Base-by-base conservation (phyloP, 1,140 invertebrate species). In the Drosophila pectinifera region DNA sequence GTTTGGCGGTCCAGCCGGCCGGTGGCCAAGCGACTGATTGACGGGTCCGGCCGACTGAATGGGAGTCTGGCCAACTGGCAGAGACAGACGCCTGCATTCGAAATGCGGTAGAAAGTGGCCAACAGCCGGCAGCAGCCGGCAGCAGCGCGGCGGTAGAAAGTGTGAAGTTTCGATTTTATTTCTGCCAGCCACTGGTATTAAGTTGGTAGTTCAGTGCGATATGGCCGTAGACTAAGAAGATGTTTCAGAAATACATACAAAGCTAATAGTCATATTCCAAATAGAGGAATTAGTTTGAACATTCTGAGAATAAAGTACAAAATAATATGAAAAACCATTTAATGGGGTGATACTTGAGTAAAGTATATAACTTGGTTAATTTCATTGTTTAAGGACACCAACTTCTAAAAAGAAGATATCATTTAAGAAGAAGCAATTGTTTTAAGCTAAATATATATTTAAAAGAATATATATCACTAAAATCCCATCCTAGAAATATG, bases 41-140 rank as follows among this genome's bases (percentile, higher is more conserved):
- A 75, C 45, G 26, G 18, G 62, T 57, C 28, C 18, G 55, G 61
- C 48, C 36, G 26, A 54, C 36, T 77, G 73, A 76, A 58, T 53
- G 62, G 77, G 53, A 76, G 51, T 65, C 39, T 45, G 69, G 45
- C 24, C 55, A 48, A 72, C 22, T 36, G 69, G 53, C 38, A 56
- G 73, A 56, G 69, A 45, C 38, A 56, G 73, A 57, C 59, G 73
- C 24, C 45, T 77, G 74, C 73, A 77, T 77, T 77, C 22, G 51
- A 78, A 78, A 72, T 78, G 49, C 43, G 46, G 75, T 78, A 78
- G 74, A 78, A 78, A 78, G 76, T 64, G 74, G 51, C 49, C 61
- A 69, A 74, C 59, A 62, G 51, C 18, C 69, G 26, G 28, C 39
- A 42, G 43, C 63, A 31, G 28, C 38, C 39, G 36, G 43, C 63